A percentile compares a stretch with the other conserved stretches of the same genome.
phyloP scores from a whole-genome alignment of 2,113 vertebrate species.

The Campylorhamphus procurvoides region DNA sequence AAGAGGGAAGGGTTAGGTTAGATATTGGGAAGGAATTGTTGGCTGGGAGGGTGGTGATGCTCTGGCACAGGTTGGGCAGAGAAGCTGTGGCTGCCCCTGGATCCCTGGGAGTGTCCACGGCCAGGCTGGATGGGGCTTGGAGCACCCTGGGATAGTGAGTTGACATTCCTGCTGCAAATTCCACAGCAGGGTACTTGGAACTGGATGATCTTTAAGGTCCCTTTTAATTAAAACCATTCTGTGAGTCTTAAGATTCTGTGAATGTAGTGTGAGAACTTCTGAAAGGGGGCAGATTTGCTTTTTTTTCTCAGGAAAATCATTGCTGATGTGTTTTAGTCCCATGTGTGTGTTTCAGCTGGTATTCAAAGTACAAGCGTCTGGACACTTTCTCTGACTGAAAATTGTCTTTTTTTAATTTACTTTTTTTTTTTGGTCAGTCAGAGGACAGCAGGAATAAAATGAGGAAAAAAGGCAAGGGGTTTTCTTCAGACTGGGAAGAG shows the following conservation, averaged over 20 bases:
- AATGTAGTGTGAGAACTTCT: accelerated
- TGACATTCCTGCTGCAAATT: background rate
- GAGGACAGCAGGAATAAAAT: background rate
- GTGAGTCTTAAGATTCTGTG: background rate
- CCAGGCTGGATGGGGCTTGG: background rate
- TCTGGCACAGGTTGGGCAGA: background rate
- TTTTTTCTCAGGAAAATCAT: background rate
- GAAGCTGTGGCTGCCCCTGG: background rate
- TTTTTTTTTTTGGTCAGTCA: background rate
- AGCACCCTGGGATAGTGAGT: background rate
- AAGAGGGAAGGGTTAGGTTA: accelerated
- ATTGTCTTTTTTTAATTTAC: no score
- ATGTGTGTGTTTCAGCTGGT: background rate
- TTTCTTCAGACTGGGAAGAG: background rate
- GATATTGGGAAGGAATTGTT: background rate
- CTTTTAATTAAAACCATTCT: background rate
- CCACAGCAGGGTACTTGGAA: background rate
- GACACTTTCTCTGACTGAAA: background rate
- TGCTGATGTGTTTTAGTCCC: background rate
- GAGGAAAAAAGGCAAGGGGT: background rate
- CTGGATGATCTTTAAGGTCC: accelerated
- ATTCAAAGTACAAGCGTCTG: background rate
- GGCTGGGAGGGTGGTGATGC: background rate
- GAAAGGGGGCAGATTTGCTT: background rate
- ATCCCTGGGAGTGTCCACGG: background rate